Percentiles rank a stretch among this genome's conserved stretches.
Evolutionary conservation across 2,888 invertebrate genomes (phyloP).

Genomic region (Resseliella maxima): DNA sequence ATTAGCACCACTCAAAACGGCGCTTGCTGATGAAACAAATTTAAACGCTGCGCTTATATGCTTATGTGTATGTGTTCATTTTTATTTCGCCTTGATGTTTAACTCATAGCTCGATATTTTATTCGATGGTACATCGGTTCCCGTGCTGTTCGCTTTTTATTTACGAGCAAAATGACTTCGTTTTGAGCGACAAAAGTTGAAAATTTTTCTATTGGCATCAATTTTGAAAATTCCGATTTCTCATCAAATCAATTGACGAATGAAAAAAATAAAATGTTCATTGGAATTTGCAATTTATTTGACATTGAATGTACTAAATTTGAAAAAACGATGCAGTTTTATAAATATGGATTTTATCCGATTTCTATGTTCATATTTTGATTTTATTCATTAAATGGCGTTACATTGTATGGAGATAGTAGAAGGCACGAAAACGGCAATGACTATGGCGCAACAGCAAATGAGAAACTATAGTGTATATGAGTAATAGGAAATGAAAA

Average conservation of each 20-base stretch:
- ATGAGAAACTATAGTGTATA: conserved; percentile 26
- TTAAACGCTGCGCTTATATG: background rate
- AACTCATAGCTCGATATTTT: background rate
- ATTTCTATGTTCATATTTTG: background rate
- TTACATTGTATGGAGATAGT: background rate
- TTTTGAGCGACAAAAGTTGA: background rate
- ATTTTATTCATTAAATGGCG: background rate
- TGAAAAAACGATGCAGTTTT: background rate
- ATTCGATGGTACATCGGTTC: conserved; percentile 20
- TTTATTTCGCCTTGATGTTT: conserved; percentile 34
- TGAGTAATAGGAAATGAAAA: conserved; percentile 49
- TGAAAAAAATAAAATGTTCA: background rate
- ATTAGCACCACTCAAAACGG: background rate
- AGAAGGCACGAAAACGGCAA: conserved; percentile 1
- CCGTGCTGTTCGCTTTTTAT: conserved; percentile 34
- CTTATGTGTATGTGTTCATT: background rate
- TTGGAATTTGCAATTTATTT: background rate
- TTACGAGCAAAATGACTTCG: background rate
- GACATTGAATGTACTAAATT: background rate
- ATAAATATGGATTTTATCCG: background rate
- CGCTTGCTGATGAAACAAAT: background rate
- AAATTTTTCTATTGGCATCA: background rate
- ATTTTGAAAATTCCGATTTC: background rate
- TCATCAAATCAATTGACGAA: background rate
- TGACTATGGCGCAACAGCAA: conserved; percentile 37